Evolutionary conservation across 2,797 vertebrate species (phyloP).

Genomic region (Melanotaenia parkinsoni): DNA sequence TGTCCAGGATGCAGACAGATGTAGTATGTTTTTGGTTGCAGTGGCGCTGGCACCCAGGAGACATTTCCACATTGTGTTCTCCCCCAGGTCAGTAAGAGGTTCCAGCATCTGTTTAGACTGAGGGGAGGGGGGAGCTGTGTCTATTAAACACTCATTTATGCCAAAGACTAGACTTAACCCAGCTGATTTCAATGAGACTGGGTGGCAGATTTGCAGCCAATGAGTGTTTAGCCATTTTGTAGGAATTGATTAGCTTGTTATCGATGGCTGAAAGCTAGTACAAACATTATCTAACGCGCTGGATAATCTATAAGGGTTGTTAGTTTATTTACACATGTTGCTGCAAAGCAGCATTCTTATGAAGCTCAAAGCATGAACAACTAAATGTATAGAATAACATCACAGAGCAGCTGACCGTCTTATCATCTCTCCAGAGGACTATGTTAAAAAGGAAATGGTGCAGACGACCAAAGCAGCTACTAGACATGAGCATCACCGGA

Average conservation of each 20-base stretch:
- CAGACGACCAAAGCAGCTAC: constrained; percentile 46
- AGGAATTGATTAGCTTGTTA: constrained; percentile 13
- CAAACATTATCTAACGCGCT: neutral
- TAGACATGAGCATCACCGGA: constrained; percentile 17
- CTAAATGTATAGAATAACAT: constrained; percentile 21
- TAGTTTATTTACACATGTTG: neutral
- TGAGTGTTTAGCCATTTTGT: constrained; percentile 9
- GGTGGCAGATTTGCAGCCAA: neutral
- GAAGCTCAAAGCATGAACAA: neutral
- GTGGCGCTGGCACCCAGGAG: neutral
- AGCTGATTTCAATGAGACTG: neutral
- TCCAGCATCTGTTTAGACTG: constrained; percentile 54
- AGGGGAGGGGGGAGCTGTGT: neutral
- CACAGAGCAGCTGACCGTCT: constrained; percentile 26
- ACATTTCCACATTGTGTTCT: constrained; percentile 22
- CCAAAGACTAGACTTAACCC: constrained; percentile 2
- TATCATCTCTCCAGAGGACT: constrained; percentile 38
- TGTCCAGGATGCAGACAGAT: constrained; percentile 56
- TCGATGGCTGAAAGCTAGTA: constrained; percentile 12
- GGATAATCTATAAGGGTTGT: neutral
- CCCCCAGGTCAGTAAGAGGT: constrained; percentile 32
- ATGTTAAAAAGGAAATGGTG: constrained; percentile 26
- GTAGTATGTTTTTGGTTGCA: constrained; percentile 48
- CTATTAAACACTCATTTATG: constrained; percentile 25
- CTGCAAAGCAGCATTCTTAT: constrained; percentile 9